These are phyloP conservation scores for Aspidiotus destructor DNA, from an alignment of 2,888 invertebrate genomes.

Conservation along the genomic window DNA sequence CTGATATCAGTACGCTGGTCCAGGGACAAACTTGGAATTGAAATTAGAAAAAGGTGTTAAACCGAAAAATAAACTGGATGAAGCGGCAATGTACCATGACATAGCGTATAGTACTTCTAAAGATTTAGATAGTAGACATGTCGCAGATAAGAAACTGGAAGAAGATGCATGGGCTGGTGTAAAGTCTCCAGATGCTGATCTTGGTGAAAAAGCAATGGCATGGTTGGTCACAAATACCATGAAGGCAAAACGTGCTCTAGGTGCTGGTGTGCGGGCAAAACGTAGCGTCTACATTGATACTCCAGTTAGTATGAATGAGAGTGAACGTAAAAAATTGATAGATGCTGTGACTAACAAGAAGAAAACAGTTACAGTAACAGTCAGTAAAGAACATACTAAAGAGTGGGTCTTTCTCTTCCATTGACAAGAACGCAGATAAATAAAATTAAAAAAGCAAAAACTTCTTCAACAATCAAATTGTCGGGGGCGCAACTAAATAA, in stretches of 20 bases:
- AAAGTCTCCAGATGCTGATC: constrained; percentile 7
- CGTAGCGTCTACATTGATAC: too few species aligned
- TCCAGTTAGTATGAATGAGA: too few species aligned
- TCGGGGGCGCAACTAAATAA: too few species aligned
- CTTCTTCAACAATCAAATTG: too few species aligned
- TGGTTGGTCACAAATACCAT: constrained; percentile 23
- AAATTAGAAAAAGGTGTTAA: constrained; percentile 16
- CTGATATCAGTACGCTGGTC: constrained; percentile 18
- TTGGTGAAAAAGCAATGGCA: constrained; percentile 27
- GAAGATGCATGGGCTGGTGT: constrained; percentile 32
- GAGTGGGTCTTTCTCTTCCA: too few species aligned
- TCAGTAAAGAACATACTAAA: too few species aligned
- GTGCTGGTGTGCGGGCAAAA: too few species aligned
- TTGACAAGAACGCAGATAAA: too few species aligned
- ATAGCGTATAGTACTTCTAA: constrained; percentile 11
- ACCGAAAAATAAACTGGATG: constrained; percentile 22
- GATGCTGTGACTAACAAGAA: too few species aligned
- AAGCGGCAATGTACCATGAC: constrained; percentile 14
- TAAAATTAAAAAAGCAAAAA: too few species aligned
- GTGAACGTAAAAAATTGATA: too few species aligned
- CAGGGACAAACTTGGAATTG: constrained; percentile 31
- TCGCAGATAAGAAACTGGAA: constrained; percentile 22
- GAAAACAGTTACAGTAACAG: too few species aligned
- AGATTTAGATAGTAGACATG: constrained; percentile 23
- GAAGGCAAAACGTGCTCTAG: constrained; percentile 25